Percentiles rank a stretch among this genome's conserved stretches.
phyloP scores from a whole-genome alignment of 2,797 vertebrate species.

The Loris lydekkerianus region DNA sequence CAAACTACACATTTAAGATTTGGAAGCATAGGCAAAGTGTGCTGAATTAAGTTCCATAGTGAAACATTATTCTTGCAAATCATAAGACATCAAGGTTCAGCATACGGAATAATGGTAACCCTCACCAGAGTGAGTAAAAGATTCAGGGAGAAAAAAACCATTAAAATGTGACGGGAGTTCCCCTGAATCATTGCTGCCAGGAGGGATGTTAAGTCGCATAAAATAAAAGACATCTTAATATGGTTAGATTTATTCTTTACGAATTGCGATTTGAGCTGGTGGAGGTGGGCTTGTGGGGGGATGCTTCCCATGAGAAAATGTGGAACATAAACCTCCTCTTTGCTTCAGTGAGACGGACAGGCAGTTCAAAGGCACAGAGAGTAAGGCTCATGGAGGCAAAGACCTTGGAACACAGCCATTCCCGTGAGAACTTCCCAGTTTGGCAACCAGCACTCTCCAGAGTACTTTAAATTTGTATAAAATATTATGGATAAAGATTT shows the following conservation, averaged over 20 bases:
- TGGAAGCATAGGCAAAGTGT: neutral
- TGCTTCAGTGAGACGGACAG: constrained; percentile 15
- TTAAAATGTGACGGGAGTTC: neutral
- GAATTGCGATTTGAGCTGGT: constrained; percentile 35
- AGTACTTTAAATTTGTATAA: constrained; percentile 66
- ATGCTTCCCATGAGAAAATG: constrained; percentile 72
- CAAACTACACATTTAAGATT: neutral
- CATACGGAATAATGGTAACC: neutral
- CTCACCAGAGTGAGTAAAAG: neutral
- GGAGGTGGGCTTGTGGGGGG: neutral
- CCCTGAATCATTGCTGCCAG: neutral
- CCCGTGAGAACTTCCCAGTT: constrained; percentile 61
- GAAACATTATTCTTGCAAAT: neutral
- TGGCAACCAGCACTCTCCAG: constrained; percentile 60
- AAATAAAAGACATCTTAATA: constrained; percentile 22
- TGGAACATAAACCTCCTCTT: neutral
- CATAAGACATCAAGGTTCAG: neutral
- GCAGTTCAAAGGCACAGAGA: constrained; percentile 45
- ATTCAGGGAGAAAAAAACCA: neutral
- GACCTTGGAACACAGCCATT: constrained; percentile 72
- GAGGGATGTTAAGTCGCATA: constrained; percentile 32
- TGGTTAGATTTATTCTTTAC: constrained; percentile 58
- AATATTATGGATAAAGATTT: constrained; percentile 57
- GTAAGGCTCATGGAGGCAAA: neutral
- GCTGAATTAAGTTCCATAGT: neutral